These are phyloP conservation scores for Xerus inauris DNA, from an alignment of 2,113 vertebrate species.

Conservation along the genomic window DNA sequence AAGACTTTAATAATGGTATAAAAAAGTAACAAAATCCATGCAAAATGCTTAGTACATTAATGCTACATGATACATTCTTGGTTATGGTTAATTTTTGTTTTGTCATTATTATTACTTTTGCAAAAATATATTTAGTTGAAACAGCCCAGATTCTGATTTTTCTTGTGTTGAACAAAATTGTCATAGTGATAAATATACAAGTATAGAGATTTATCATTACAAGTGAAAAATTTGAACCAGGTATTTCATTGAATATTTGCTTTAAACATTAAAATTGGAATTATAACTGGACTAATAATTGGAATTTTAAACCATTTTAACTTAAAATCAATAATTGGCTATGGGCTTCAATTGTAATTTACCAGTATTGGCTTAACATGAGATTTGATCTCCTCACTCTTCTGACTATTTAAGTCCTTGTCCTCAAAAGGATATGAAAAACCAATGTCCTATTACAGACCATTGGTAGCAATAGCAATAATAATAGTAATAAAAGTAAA, in stretches of 20 bases:
- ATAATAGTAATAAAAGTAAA: constrained; percentile 52
- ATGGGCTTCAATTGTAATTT: background rate
- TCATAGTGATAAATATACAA: background rate
- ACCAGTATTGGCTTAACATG: background rate
- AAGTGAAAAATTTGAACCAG: background rate
- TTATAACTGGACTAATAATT: too few relatives aligned
- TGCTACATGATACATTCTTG: background rate
- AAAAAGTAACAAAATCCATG: background rate
- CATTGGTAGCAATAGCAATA: constrained; percentile 15
- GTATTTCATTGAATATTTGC: background rate
- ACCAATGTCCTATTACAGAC: background rate
- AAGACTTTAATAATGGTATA: background rate
- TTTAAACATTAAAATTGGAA: background rate
- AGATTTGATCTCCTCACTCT: background rate
- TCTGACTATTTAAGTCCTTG: background rate
- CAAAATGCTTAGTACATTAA: background rate
- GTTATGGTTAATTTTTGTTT: background rate
- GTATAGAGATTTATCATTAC: background rate
- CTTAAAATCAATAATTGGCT: background rate
- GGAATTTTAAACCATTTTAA: background rate
- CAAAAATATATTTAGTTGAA: background rate
- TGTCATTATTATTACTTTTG: background rate
- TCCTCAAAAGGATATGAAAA: background rate
- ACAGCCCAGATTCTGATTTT: background rate
- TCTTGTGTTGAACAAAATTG: background rate